Evolutionary conservation across 1,140 invertebrate species (phyloP).

Genomic region (Drosophila pachea): DNA sequence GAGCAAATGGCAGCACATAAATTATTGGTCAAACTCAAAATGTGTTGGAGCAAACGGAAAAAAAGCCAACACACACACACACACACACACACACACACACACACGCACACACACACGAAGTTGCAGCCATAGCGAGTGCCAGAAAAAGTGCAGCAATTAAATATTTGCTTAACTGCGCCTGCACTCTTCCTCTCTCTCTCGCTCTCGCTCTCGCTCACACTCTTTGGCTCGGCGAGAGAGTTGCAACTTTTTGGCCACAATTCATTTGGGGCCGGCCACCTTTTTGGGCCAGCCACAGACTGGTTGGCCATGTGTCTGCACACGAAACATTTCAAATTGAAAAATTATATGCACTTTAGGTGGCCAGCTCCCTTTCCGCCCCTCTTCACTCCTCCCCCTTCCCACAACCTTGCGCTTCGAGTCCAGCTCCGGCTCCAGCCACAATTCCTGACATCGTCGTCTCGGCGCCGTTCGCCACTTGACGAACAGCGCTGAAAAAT

Average conservation of each 20-base stretch:
- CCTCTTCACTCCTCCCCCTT: background rate
- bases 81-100: too few species aligned
- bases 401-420: too few species aligned
- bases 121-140: constrained; percentile 50
- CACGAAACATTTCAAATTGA: constrained; percentile 73
- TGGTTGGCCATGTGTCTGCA: constrained; percentile 43
- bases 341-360: constrained; percentile 79
- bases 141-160: constrained; percentile 78
- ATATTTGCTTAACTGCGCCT: constrained; percentile 76
- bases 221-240: background rate
- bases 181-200: constrained; percentile 31
- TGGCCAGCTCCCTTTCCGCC: constrained; percentile 36
- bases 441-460: constrained; percentile 44
- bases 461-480: constrained; percentile 63
- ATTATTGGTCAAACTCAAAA: constrained; percentile 70
- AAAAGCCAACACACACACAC: constrained; percentile 24
- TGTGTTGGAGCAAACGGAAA: constrained; percentile 18
- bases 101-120: constrained; percentile 68
- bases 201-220: constrained; percentile 22
- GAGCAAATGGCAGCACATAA: constrained; percentile 76
- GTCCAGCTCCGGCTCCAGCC: constrained; percentile 10
- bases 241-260: constrained; percentile 75
- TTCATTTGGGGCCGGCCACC: constrained; percentile 69
- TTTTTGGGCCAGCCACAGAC: constrained; percentile 58
- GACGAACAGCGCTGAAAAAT: constrained; percentile 75